A percentile compares a stretch with the other conserved stretches of the same genome.
Evolutionary conservation across 2,888 invertebrate genomes (phyloP).

Genomic region (Drosophila nigritarsus): DNA sequence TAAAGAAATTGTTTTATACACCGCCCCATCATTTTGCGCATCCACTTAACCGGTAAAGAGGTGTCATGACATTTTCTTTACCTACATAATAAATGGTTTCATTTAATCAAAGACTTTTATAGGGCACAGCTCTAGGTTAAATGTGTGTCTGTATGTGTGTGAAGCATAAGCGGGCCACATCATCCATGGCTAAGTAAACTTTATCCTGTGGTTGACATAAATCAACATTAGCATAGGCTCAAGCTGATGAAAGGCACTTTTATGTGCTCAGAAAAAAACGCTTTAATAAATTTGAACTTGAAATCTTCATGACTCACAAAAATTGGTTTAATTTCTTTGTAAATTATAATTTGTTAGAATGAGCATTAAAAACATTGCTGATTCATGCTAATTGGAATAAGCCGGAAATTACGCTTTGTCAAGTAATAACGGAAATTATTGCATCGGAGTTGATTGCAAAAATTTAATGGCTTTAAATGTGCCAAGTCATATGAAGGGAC

Average conservation of each 20-base stretch:
- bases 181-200: conserved; percentile 63
- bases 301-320: conserved; percentile 39
- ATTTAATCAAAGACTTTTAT: conserved; percentile 78
- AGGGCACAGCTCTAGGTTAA: conserved; percentile 57
- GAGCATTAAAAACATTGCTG: conserved; percentile 24
- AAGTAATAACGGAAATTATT: neutral
- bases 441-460: neutral
- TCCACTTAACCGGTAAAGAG: conserved; percentile 28
- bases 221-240: conserved; percentile 63
- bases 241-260: conserved; percentile 43
- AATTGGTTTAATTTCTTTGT: conserved; percentile 31
- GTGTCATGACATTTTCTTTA: conserved; percentile 74
- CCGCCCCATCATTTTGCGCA: neutral
- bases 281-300: conserved; percentile 8
- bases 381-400: conserved; percentile 42
- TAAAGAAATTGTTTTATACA: conserved; percentile 74
- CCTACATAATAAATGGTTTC: conserved; percentile 78
- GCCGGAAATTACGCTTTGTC: conserved; percentile 15
- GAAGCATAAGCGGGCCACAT: conserved; percentile 42
- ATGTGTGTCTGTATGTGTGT: conserved; percentile 49
- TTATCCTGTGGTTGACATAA: conserved; percentile 75
- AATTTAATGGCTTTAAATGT: conserved; percentile 7
- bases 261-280: neutral
- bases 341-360: conserved; percentile 29
- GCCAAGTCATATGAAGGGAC: conserved; percentile 4